Evolutionary conservation across 2,888 invertebrate species (phyloP).

Genomic region (Aethes cnicana): DNA sequence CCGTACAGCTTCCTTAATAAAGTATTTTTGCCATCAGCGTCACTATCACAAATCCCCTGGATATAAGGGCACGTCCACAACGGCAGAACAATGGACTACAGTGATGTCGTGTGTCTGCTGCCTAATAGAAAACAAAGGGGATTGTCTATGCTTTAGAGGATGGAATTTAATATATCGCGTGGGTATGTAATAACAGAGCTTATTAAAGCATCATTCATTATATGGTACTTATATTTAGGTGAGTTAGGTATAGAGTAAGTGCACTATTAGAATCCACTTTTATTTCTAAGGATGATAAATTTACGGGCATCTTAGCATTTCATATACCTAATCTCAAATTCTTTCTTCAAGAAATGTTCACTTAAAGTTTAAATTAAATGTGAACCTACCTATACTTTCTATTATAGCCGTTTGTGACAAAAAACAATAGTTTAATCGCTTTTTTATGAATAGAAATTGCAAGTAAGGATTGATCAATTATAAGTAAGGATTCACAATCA

Average conservation of each 20-base stretch:
- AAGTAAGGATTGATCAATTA: too few species aligned
- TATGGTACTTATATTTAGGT: not conserved
- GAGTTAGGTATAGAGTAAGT: too few species aligned
- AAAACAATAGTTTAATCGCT: too few species aligned
- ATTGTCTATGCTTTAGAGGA: constrained; percentile 17
- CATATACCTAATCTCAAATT: too few species aligned
- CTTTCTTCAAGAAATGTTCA: too few species aligned
- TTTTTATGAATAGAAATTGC: too few species aligned
- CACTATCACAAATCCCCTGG: not conserved
- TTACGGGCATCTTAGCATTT: too few species aligned
- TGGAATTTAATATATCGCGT: not conserved
- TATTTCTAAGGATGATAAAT: not conserved
- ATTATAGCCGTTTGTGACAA: too few species aligned
- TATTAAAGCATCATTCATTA: not conserved
- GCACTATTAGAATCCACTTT: not conserved
- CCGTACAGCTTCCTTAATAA: not conserved
- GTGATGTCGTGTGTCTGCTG: constrained; percentile 18
- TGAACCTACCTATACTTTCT: too few species aligned
- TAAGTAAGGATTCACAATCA: too few species aligned
- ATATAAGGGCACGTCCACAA: constrained; percentile 22
- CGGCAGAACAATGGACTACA: constrained; percentile 23
- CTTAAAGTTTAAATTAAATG: too few species aligned
- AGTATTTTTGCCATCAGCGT: not conserved
- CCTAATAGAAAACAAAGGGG: constrained; percentile 29
- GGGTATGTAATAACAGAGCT: not conserved